Evolutionary conservation across 2,797 vertebrate genomes (phyloP).

Genomic region (Rhynchotus rufescens): DNA sequence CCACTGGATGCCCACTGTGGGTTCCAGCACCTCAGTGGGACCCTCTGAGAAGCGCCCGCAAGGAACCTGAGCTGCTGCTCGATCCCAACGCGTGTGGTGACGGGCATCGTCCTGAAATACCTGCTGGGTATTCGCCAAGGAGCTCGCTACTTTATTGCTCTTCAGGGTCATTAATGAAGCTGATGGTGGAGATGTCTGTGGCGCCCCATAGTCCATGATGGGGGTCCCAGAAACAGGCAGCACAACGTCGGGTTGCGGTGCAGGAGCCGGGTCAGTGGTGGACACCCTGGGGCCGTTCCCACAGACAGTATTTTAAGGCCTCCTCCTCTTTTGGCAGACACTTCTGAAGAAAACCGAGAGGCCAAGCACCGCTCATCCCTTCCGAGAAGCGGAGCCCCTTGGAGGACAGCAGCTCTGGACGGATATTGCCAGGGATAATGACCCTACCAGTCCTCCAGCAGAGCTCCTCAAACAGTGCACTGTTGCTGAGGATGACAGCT

Average conservation of each 20-base stretch:
- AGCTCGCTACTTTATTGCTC: constrained; percentile 4
- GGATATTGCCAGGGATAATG: not conserved
- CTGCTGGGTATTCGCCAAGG: not conserved
- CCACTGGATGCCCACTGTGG: accelerated
- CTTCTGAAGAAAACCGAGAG: not conserved
- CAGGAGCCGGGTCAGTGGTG: not conserved
- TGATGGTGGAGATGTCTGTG: not conserved
- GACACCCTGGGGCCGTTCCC: constrained; percentile 21
- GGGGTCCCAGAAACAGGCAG: constrained; percentile 25
- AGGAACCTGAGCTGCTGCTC: not conserved
- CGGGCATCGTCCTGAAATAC: not conserved
- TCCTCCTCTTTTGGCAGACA: constrained; percentile 25
- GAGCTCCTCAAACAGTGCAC: not conserved
- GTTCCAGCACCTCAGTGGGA: not conserved
- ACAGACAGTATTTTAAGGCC: constrained; percentile 1
- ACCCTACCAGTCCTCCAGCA: not conserved
- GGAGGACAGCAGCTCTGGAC: not conserved
- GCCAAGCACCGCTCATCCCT: not conserved
- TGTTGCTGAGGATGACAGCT: not conserved
- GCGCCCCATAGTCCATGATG: not conserved
- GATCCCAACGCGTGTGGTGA: not conserved
- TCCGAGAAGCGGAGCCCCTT: not conserved
- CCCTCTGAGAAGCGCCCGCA: not conserved
- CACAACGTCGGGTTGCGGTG: not conserved
- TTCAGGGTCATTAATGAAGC: constrained; percentile 7